Evolutionary conservation across 92 coral and sea anemone species (phyloP).

Genomic region (Porites lobata): DNA sequence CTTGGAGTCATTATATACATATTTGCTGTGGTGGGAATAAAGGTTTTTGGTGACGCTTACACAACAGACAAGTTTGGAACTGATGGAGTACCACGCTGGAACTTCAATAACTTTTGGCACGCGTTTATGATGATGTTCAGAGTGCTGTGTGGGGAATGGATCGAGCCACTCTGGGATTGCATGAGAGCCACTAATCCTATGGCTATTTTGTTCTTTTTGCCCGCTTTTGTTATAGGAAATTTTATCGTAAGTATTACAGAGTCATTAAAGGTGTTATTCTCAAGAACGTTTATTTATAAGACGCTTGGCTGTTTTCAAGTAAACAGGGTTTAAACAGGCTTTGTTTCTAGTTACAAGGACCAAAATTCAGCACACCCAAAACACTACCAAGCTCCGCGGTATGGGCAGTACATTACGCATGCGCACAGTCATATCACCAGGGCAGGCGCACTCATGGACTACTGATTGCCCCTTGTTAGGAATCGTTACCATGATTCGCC

Average conservation of each 20-base stretch:
- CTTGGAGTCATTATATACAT: constrained; percentile 80
- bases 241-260: constrained; percentile 75
- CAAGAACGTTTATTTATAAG: neutral
- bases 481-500: no score
- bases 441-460: no score
- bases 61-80: constrained; percentile 75
- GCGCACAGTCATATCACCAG: no score
- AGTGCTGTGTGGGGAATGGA: constrained; percentile 89
- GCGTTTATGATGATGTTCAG: constrained; percentile 90
- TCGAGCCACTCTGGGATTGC: constrained; percentile 93
- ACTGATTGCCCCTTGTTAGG: no score
- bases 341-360: no score
- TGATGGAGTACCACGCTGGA: constrained; percentile 84
- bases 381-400: no score
- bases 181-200: constrained; percentile 79
- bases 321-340: no score
- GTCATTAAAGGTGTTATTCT: neutral
- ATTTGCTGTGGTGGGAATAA: constrained; percentile 85
- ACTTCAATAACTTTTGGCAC: constrained; percentile 81
- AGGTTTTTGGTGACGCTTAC: constrained; percentile 83
- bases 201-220: constrained; percentile 76
- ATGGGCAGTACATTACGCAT: no score
- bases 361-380: no score
- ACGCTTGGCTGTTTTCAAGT: no score
- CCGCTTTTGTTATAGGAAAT: constrained; percentile 85